A percentile compares a stretch with the other conserved stretches of the same genome.
Conservation (phyloP, 2,797 vertebrate species). For the Cossypha dichroa region DNA sequence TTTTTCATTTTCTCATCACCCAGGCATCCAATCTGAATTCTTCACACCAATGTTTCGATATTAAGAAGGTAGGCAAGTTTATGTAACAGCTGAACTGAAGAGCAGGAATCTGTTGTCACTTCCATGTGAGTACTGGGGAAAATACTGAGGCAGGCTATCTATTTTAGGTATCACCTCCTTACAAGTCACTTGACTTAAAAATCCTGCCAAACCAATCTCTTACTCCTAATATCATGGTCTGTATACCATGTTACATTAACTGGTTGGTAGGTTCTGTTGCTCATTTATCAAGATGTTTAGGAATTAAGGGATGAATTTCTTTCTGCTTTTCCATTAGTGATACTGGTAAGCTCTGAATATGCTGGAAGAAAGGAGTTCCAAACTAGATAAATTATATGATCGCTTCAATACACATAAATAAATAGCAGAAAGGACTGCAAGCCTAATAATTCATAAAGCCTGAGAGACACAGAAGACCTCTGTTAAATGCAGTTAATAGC, state of each 20-base stretch:
- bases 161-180: background rate
- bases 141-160: background rate
- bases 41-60: background rate
- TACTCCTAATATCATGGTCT: background rate
- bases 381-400: background rate
- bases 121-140: background rate
- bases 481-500: background rate
- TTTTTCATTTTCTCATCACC: background rate
- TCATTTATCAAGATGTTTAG: background rate
- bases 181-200: background rate
- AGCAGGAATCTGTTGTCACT: background rate
- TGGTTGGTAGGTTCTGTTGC: background rate
- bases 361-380: background rate
- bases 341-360: background rate
- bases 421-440: background rate
- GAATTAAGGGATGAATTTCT: background rate
- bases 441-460: background rate
- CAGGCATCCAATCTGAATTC: background rate
- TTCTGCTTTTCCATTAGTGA: background rate
- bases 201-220: background rate
- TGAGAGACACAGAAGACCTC: background rate
- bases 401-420: fast-evolving
- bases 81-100: background rate
- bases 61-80: background rate
- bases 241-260: background rate